Evolutionary conservation across 2,797 vertebrate species (phyloP).

Genomic region (Sebastes hubbsi): DNA sequence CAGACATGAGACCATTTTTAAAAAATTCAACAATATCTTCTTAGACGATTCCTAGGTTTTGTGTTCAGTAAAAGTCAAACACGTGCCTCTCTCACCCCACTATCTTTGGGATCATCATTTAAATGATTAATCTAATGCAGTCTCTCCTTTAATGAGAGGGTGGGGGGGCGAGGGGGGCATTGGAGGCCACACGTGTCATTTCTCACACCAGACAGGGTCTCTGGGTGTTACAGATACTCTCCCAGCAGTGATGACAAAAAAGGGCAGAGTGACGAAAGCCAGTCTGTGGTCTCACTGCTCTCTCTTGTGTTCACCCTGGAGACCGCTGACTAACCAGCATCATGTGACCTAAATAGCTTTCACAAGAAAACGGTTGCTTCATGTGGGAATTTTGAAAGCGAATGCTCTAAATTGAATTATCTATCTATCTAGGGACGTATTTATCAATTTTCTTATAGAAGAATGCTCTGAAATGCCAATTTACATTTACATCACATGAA

Average conservation of each 20-base stretch:
- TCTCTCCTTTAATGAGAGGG: neutral
- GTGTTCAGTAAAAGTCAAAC: slow-evolving; percentile 5
- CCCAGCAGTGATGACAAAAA: neutral
- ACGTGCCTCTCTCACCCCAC: neutral
- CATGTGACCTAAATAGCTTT: neutral
- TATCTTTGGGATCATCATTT: neutral
- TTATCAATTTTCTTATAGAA: neutral
- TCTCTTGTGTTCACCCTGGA: slow-evolving; percentile 11
- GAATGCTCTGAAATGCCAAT: neutral
- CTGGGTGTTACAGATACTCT: neutral
- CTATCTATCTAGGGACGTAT: neutral
- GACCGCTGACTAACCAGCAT: neutral
- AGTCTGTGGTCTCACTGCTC: slow-evolving; percentile 15
- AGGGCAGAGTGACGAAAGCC: neutral
- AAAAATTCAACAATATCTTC: neutral
- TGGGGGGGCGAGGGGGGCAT: no score
- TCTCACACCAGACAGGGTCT: neutral
- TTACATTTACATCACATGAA: neutral
- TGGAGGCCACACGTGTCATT: neutral
- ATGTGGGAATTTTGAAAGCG: neutral
- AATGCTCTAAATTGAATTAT: no score
- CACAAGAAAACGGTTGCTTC: neutral
- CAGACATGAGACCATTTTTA: neutral
- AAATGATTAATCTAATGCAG: neutral
- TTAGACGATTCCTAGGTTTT: neutral